Evolutionary conservation across 2,888 invertebrate species (phyloP), one percentile per base, ranked within the genome.

Genomic region (Conomelus anceps): DNA sequence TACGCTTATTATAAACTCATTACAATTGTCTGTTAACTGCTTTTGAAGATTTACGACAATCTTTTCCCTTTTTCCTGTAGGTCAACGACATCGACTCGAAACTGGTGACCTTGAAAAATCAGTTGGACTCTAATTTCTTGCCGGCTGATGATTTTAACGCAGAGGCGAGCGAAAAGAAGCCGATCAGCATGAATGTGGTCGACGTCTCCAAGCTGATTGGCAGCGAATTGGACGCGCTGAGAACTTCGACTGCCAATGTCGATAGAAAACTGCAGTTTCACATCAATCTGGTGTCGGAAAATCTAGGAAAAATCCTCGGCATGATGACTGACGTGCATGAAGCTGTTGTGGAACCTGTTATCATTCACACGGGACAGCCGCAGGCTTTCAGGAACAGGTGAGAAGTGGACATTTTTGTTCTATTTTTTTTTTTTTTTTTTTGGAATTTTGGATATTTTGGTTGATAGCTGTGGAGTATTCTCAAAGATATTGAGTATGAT

Each of bases 121-220:
- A 97, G 93, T 95, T 97, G 91, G 97, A 98, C 92, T 96, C 95
- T 92, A 97, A 97, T 93, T 96, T 97, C 92, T 94, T 97, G 90
- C 96, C 96, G 89, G 95, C 95, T 22, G 97, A 97, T 92, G 97
- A 97, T 92, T 96, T 97, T 90, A 97, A 97, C 92, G 97, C 96
- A 0, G 97, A 97, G 93, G 97, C 97, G 0, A 97, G 97, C 92
- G 97, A 97, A 93, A 97, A 97, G 93, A 97, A 97, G 92, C 97
- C 97, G 0, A 95, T 97, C 87, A 97, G 97, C 92, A 95, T 97
- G 94, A 97, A 97, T 92, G 96, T 97, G 20, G 95, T 97, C 89
- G 97, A 97, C 93, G 97, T 97, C 90, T 96, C 97, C 1, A 97
- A 97, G 93, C 96, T 97, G n/a, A 94, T 97, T 92, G 97, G 96